Conservation (phyloP, 2,888 invertebrate species). For the Leucania comma region DNA sequence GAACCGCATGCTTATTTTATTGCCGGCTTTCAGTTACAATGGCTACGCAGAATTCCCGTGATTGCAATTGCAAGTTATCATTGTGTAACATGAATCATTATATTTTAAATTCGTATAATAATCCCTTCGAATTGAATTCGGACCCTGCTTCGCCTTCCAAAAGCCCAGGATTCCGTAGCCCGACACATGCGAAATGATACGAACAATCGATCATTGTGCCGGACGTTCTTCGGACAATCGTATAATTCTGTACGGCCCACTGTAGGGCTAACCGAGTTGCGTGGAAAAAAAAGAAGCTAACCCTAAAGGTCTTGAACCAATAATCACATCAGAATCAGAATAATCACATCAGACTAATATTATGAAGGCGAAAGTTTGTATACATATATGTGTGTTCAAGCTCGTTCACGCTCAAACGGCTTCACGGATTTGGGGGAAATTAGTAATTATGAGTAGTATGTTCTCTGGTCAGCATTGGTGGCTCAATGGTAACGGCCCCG, state of each 20-base stretch:
- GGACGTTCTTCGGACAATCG: no score
- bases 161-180: neutral
- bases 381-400: no score
- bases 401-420: no score
- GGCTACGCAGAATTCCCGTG: neutral
- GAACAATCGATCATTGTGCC: no score
- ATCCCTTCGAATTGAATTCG: neutral
- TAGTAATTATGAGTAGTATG: no score
- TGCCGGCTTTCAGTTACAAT: conserved; percentile 7
- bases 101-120: neutral
- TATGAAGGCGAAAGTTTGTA: no score
- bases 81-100: neutral
- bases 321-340: no score
- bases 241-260: neutral
- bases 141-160: neutral
- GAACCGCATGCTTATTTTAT: neutral
- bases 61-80: neutral
- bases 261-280: no score
- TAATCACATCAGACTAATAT: no score
- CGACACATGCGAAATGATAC: neutral
- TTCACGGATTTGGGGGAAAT: no score
- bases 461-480: no score
- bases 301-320: neutral
- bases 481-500: no score
- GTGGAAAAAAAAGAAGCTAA: neutral